Conservation (phyloP, 2,113 vertebrate genomes). For the Elgaria multicarinata region DNA sequence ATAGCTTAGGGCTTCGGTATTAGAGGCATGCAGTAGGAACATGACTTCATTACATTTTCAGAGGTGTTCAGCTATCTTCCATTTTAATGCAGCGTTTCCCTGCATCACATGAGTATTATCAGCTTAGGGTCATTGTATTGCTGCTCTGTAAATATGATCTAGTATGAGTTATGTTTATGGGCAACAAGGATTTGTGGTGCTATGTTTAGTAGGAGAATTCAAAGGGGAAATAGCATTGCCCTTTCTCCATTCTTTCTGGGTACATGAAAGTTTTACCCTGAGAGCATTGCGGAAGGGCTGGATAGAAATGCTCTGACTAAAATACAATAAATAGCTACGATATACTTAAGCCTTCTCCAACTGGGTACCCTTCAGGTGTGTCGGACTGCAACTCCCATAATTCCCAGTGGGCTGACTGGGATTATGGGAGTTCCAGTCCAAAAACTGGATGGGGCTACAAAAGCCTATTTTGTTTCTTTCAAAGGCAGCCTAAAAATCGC, state of each 20-base stretch:
- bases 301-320: neutral
- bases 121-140: neutral
- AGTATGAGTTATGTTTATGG: neutral
- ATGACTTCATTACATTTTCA: neutral
- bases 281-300: neutral
- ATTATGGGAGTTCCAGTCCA: no score
- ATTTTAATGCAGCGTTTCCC: neutral
- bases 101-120: neutral
- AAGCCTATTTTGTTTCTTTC: neutral
- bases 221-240: conserved; percentile 1
- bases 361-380: no score
- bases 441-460: no score
- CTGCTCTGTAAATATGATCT: neutral
- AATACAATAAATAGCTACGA: neutral
- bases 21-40: rapidly evolving
- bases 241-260: conserved; percentile 7
- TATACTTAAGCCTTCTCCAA: neutral
- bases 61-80: neutral
- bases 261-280: neutral
- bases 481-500: neutral
- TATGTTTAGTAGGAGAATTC: neutral
- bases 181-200: conserved; percentile 1
- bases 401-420: no score
- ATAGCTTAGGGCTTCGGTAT: conserved; percentile 10
- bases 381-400: no score